Base-by-base conservation (phyloP, 2,113 vertebrate genomes). In the Ondatra zibethicus region DNA sequence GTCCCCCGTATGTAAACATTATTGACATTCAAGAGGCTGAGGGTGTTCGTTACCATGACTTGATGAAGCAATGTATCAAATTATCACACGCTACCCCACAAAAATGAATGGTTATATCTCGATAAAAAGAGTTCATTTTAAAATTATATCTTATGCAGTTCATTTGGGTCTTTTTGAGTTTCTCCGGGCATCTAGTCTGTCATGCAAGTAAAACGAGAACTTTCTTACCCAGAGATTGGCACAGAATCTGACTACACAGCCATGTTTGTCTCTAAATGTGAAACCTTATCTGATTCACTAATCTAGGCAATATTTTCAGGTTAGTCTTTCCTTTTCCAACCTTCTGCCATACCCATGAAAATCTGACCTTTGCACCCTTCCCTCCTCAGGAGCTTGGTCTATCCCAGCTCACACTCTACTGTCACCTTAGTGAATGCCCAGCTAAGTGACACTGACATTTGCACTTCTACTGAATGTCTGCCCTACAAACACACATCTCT, bases 161-260 rank as follows among this genome's bases (percentile, higher is more conserved):
- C 80, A 9, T 78, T 68, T 94, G 52, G 29, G 31, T 42, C 84
- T 78, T 29, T 80, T 87, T 39, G 7, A 82, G 12, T 75, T 33
- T 96, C 81, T 94, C 23, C 52, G 50, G 84, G 87, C 12, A 89
- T 81, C 47, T 87, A 77, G 25, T 70, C 42, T 87, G 73, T 68
- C 33, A n/a, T 45, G 25, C 6, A 94, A 31, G 84, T 96, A 82
- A 76, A 55, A 82, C 29, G 11, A 68, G 61, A 77, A 77, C 14
- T 88, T 36, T 21, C 9, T 13, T 47, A 45, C n/a, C 5, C 36
- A 52, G n/a, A 92, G 47, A 42, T n/a, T 61, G 75, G 45, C 42
- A 77, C 7, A 70, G 45, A 36, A 36, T 29, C 84, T 92, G 47
- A 55, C 25, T 89, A 31, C 36, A 39, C 55, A 50, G 86, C 36